Evolutionary conservation across 2,113 vertebrate genomes (phyloP).

Genomic region (Sinocyclocheilus anshuiensis): DNA sequence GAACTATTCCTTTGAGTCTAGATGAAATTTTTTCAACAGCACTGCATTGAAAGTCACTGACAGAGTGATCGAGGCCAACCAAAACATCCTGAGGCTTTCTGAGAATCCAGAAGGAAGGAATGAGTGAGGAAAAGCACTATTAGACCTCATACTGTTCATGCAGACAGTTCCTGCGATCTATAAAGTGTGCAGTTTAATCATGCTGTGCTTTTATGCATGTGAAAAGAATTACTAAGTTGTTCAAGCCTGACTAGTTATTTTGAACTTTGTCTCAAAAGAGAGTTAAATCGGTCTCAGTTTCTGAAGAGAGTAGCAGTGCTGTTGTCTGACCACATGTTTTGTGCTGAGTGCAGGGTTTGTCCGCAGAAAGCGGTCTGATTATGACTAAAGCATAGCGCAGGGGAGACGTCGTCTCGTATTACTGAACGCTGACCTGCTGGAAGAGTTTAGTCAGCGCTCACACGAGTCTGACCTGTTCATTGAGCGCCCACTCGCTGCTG

Average conservation of each 20-base stretch:
- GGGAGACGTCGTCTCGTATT: not conserved
- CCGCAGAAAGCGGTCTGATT: not conserved
- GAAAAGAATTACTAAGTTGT: not conserved
- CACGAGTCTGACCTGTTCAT: not conserved
- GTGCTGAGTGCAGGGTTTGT: conserved; percentile 7
- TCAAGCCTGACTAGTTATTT: not conserved
- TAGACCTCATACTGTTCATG: not conserved
- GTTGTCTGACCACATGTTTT: not conserved
- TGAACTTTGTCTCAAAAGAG: not conserved
- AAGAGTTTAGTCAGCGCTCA: not conserved
- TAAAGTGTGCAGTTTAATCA: not conserved
- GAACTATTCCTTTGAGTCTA: no score
- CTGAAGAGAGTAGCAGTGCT: not conserved
- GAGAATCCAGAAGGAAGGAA: not conserved
- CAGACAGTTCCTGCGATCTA: not conserved
- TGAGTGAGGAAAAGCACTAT: not conserved
- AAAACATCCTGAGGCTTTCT: not conserved
- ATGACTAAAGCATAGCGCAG: not conserved
- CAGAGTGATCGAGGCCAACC: not conserved
- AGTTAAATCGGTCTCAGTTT: not conserved
- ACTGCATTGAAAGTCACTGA: not conserved
- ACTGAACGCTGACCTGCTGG: not conserved
- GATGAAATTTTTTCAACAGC: not conserved
- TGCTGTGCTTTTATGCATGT: not conserved
- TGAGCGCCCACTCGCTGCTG: not conserved